Conservation (phyloP, 2,888 invertebrate genomes). For the Enchytraeus crypticus region DNA sequence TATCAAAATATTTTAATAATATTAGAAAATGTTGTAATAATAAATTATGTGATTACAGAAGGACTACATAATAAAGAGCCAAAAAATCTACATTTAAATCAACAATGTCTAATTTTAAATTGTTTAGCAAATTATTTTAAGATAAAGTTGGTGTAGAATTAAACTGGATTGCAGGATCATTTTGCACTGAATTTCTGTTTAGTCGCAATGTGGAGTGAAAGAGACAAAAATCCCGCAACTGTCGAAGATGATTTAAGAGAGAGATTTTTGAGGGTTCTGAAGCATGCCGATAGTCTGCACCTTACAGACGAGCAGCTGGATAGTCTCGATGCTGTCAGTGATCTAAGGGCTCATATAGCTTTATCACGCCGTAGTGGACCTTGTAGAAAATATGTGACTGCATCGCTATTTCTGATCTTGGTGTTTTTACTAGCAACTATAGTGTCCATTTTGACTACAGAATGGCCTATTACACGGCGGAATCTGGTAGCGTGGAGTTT, state of each 20-base stretch:
- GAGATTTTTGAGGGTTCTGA: conserved; percentile 4
- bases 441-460: not conserved
- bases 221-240: too few species aligned
- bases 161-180: too few species aligned
- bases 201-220: too few species aligned
- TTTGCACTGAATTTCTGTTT: too few species aligned
- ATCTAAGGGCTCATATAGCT: conserved; percentile 1
- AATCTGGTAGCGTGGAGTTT: conserved; percentile 1
- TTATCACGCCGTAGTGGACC: not conserved
- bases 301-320: conserved; percentile 12
- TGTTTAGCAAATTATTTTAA: too few species aligned
- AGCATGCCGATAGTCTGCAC: conserved; percentile 11
- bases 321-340: conserved; percentile 8
- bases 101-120: too few species aligned
- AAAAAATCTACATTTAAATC: too few species aligned
- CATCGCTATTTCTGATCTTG: not conserved
- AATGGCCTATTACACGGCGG: conserved; percentile 13
- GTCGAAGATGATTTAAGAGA: not conserved
- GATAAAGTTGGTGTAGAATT: too few species aligned
- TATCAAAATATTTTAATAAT: too few species aligned
- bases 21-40: too few species aligned
- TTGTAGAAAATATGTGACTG: not conserved
- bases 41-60: too few species aligned
- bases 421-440: not conserved
- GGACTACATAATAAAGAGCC: too few species aligned